Percentiles rank a stretch among this genome's conserved stretches.
Conservation (phyloP, 2,113 vertebrate species). For the Calonectris borealis region DNA sequence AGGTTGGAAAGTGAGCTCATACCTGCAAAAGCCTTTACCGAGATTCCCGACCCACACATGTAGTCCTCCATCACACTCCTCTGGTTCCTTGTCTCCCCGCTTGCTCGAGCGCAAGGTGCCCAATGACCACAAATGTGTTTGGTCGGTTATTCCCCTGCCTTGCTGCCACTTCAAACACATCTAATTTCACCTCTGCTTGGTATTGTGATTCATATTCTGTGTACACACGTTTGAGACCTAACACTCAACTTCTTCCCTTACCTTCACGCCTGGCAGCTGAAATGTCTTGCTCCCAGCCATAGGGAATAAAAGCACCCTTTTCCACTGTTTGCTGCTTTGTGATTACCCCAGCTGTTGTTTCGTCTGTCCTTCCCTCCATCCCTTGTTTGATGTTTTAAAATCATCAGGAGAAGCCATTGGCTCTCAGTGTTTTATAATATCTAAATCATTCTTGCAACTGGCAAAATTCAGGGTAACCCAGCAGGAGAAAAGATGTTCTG, state of each 20-base stretch:
- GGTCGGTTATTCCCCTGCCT: neutral
- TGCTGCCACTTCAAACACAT: neutral
- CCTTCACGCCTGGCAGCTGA: neutral
- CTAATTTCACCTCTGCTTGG: neutral
- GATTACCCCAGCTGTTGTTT: neutral
- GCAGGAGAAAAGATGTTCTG: neutral
- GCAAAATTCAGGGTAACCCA: neutral
- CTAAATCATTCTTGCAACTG: neutral
- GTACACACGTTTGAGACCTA: neutral
- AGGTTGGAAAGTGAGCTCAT: neutral
- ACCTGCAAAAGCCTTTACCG: neutral
- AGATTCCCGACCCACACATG: fast-evolving
- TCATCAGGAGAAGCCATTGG: neutral
- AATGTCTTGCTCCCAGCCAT: neutral
- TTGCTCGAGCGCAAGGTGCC: fast-evolving
- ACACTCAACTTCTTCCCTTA: neutral
- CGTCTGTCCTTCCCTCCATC: neutral
- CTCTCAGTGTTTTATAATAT: neutral
- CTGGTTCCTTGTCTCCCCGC: neutral
- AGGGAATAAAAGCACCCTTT: neutral
- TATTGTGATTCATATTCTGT: neutral
- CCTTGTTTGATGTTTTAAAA: neutral
- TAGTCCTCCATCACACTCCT: neutral
- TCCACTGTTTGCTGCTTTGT: neutral
- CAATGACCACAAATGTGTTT: fast-evolving